phyloP scores from a whole-genome alignment of 2,888 invertebrate species.

The Tetheella fluctuosa region DNA sequence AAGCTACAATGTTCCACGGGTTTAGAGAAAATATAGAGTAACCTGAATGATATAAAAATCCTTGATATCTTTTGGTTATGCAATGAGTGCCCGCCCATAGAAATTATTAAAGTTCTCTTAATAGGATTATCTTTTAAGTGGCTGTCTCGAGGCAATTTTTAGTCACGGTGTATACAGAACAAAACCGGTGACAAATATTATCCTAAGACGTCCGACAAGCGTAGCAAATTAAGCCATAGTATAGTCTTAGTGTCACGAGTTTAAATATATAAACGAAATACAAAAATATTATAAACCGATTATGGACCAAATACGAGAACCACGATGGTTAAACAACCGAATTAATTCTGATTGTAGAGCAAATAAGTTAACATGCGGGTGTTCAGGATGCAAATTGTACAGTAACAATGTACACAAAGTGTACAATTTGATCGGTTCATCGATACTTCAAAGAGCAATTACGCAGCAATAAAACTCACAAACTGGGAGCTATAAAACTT shows the following conservation, averaged over 20 bases:
- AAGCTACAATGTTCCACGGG: slow-evolving; percentile 16
- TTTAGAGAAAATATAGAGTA: background rate
- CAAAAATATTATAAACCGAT: slow-evolving; percentile 32
- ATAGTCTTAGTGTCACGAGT: slow-evolving; percentile 36
- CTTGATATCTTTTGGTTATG: background rate
- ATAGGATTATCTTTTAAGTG: slow-evolving; percentile 37
- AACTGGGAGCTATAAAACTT: slow-evolving; percentile 49
- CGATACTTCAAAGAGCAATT: slow-evolving; percentile 62
- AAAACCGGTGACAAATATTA: slow-evolving; percentile 65
- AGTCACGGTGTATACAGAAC: slow-evolving; percentile 53
- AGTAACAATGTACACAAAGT: slow-evolving; percentile 50
- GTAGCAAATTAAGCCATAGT: slow-evolving; percentile 43
- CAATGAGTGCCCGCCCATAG: background rate
- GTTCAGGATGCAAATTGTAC: slow-evolving; percentile 57
- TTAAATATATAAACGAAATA: slow-evolving; percentile 25
- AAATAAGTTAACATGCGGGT: slow-evolving; percentile 56
- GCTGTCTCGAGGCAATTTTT: slow-evolving; percentile 43
- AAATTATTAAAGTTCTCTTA: slow-evolving; percentile 17
- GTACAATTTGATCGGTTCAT: slow-evolving; percentile 49
- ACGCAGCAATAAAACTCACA: slow-evolving; percentile 67
- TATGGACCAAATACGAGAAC: slow-evolving; percentile 34
- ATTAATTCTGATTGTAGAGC: slow-evolving; percentile 27
- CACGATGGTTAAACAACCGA: slow-evolving; percentile 39
- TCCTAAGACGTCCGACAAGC: slow-evolving; percentile 55
- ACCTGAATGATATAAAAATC: background rate